Percentiles rank a stretch among this genome's conserved stretches.
phyloP scores from a whole-genome alignment of 1,140 invertebrate species.

The Cryptotermes secundus region DNA sequence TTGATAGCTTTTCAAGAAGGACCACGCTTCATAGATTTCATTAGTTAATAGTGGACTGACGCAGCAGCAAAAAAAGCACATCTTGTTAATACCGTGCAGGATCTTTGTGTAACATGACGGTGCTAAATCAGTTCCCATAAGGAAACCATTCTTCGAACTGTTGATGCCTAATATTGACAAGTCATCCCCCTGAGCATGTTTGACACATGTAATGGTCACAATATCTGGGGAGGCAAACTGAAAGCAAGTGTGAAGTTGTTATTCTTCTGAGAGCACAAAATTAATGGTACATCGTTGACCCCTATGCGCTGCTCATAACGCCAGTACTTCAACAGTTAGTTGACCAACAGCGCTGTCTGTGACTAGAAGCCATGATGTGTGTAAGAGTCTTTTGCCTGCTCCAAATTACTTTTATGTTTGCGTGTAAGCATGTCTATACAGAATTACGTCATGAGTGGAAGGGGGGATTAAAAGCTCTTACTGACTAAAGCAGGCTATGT shows the following conservation, averaged over 20 bases:
- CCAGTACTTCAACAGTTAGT: neutral
- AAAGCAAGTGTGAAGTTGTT: slow-evolving; percentile 13
- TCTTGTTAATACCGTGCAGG: too few species aligned
- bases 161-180: too few species aligned
- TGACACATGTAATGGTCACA: neutral
- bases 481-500: neutral
- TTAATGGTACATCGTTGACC: slow-evolving; percentile 3
- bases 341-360: neutral
- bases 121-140: too few species aligned
- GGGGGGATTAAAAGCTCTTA: neutral
- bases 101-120: too few species aligned
- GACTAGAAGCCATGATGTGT: neutral
- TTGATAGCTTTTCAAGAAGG: too few species aligned
- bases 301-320: neutral
- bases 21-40: too few species aligned
- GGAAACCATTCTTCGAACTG: too few species aligned
- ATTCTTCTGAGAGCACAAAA: neutral
- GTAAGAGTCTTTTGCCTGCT: neutral
- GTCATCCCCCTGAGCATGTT: neutral
- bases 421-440: neutral
- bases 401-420: slow-evolving; percentile 4
- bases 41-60: too few species aligned
- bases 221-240: neutral
- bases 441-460: neutral
- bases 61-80: too few species aligned